Conservation (phyloP, 2,797 vertebrate species). For the Simalia tracyae region DNA sequence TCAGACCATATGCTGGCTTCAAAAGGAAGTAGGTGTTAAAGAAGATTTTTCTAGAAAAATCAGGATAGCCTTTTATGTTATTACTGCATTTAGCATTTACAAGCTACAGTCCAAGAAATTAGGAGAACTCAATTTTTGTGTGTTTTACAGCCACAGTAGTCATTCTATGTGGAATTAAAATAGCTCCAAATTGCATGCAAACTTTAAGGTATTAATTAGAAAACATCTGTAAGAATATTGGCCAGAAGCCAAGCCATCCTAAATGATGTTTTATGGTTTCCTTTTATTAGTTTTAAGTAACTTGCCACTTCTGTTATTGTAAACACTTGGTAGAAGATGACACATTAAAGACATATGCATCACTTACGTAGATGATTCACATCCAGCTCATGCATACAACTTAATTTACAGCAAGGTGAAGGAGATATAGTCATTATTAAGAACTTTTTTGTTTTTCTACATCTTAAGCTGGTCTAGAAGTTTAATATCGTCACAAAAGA, state of each 20-base stretch:
- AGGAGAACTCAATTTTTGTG: background rate
- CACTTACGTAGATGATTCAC: background rate
- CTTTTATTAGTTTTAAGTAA: constrained; percentile 45
- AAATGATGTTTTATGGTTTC: constrained; percentile 18
- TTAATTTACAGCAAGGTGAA: constrained; percentile 19
- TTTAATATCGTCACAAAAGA: background rate
- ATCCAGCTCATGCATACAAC: constrained; percentile 4
- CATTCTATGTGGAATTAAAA: background rate
- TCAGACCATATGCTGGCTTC: background rate
- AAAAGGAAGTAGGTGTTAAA: background rate
- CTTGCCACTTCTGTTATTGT: constrained; percentile 6
- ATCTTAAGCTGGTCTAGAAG: background rate
- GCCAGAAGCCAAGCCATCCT: constrained; percentile 16
- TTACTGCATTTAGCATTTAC: background rate
- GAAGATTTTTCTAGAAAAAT: background rate
- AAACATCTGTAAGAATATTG: constrained; percentile 26
- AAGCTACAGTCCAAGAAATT: background rate
- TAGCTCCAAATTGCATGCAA: background rate
- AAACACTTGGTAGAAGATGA: constrained; percentile 12
- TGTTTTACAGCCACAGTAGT: background rate
- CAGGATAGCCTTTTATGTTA: background rate
- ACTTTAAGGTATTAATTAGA: background rate
- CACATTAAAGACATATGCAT: constrained; percentile 5
- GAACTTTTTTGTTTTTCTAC: background rate
- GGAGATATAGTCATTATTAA: constrained; percentile 11